These are phyloP conservation scores for Deilephila elpenor DNA, from an alignment of 2,888 invertebrate species.

Conservation along the genomic window DNA sequence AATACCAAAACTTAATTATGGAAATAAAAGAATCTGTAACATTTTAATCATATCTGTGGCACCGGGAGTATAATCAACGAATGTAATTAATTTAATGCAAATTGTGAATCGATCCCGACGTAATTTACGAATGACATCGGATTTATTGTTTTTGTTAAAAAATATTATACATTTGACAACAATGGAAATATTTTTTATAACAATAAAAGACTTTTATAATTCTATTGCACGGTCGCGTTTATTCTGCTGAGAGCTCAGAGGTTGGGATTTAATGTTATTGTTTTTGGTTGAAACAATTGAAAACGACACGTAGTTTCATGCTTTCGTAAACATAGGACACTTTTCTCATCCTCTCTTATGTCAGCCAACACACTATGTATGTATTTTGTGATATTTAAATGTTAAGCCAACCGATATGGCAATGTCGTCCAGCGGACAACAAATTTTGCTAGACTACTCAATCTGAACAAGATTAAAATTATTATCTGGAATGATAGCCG, in stretches of 20 bases:
- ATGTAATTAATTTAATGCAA: slow-evolving; percentile 6
- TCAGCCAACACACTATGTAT: too few species aligned
- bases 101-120: neutral
- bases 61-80: neutral
- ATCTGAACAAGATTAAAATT: too few species aligned
- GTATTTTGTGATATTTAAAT: too few species aligned
- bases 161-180: neutral
- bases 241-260: neutral
- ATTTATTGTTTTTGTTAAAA: slow-evolving; percentile 1
- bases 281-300: neutral
- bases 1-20: too few species aligned
- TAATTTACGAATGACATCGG: neutral
- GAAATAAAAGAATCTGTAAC: neutral
- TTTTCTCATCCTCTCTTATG: too few species aligned
- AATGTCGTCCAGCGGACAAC: too few species aligned
- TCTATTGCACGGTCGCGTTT: neutral
- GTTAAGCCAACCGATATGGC: too few species aligned
- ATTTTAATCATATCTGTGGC: neutral
- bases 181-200: neutral
- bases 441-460: too few species aligned
- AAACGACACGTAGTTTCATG: too few species aligned
- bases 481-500: too few species aligned
- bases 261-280: neutral
- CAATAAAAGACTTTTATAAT: neutral
- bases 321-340: too few species aligned